Conservation (phyloP, 2,113 vertebrate species). For the Vombatus ursinus region DNA sequence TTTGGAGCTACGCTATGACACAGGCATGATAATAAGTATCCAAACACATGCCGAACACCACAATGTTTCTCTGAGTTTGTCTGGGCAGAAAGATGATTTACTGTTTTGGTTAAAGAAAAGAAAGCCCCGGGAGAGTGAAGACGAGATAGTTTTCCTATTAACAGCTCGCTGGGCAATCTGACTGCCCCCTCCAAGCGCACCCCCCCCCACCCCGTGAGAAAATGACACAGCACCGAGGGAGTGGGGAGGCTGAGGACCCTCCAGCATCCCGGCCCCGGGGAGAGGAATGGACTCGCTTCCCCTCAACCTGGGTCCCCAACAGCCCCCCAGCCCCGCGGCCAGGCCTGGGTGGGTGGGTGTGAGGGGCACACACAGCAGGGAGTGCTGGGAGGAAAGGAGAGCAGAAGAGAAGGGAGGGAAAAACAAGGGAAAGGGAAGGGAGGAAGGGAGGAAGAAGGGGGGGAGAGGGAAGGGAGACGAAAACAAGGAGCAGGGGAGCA, state of each 20-base stretch:
- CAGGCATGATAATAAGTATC: conserved; percentile 26
- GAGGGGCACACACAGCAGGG: conserved; percentile 57
- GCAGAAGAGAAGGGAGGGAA: background rate
- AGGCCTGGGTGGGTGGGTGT: conserved; percentile 44
- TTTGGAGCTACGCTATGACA: background rate
- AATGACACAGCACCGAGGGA: conserved; percentile 25
- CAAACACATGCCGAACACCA: conserved; percentile 26
- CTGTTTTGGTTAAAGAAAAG: conserved; percentile 19
- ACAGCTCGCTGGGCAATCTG: conserved; percentile 60
- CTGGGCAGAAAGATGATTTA: conserved; percentile 62
- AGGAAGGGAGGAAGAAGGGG: conserved; percentile 22
- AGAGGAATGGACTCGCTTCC: background rate
- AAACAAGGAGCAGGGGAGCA: background rate
- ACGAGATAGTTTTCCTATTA: conserved; percentile 1
- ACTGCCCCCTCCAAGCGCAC: background rate
- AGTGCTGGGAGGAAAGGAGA: conserved; percentile 16
- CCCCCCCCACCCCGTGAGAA: background rate
- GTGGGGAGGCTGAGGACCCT: conserved; percentile 15
- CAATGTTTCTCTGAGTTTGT: conserved; percentile 27
- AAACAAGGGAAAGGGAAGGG: conserved; percentile 56
- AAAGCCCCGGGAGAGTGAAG: conserved; percentile 29
- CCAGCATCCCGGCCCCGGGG: conserved; percentile 54
- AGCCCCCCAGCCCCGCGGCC: background rate
- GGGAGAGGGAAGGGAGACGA: background rate
- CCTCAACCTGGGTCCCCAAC: background rate